Percentiles rank a stretch among this genome's conserved stretches.
Evolutionary conservation across 2,888 invertebrate species (phyloP).

Genomic region (Itoplectis maculator): DNA sequence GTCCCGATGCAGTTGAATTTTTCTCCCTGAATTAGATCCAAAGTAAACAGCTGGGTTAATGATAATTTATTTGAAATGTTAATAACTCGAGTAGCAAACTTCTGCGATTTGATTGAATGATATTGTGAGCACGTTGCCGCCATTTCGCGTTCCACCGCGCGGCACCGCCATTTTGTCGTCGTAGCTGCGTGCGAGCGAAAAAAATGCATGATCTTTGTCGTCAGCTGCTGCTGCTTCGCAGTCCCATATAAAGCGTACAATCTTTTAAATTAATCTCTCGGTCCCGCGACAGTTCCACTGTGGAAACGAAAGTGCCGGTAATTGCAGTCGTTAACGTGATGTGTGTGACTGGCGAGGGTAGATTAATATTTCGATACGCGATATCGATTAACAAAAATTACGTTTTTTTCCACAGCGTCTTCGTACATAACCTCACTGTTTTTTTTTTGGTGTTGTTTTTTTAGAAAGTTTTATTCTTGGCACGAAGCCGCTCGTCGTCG

Average conservation of each 20-base stretch:
- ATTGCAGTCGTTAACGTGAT: conserved; percentile 49
- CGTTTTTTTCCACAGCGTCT: conserved; percentile 2
- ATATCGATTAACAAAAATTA: conserved; percentile 30
- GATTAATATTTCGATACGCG: conserved; percentile 19
- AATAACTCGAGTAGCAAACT: too few species aligned
- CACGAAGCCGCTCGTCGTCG: conserved; percentile 6
- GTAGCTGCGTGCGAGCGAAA: not conserved
- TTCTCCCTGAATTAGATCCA: too few species aligned
- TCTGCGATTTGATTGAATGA: too few species aligned
- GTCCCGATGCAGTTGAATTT: too few species aligned
- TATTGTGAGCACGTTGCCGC: not conserved
- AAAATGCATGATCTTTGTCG: not conserved
- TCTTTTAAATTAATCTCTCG: conserved; percentile 61
- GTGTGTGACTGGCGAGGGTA: conserved; percentile 15
- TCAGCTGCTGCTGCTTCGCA: conserved; percentile 38
- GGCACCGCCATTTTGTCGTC: not conserved
- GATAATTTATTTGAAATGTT: too few species aligned
- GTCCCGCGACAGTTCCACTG: not conserved
- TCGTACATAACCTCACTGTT: not conserved
- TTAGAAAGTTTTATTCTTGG: conserved; percentile 38
- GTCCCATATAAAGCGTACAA: conserved; percentile 39
- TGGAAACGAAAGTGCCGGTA: conserved; percentile 53
- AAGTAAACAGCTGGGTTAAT: too few species aligned
- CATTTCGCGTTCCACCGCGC: not conserved
- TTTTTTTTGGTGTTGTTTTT: conserved; percentile 5